phyloP scores from a whole-genome alignment of 2,888 invertebrate species.

The Herminia tarsipennalis region DNA sequence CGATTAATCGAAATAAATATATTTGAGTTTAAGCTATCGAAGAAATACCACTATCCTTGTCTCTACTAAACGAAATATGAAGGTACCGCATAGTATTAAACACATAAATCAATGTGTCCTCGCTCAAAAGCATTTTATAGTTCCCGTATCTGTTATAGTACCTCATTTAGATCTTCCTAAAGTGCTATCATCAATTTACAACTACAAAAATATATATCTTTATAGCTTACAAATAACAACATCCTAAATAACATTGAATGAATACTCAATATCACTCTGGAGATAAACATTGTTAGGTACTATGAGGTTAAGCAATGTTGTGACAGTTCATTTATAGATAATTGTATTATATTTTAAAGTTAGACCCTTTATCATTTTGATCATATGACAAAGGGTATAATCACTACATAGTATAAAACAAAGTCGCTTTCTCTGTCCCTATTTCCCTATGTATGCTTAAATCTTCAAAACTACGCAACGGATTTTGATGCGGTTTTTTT shows the following conservation, averaged over 20 bases:
- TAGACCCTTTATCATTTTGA: too few relatives aligned
- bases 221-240: constrained; percentile 33
- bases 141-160: constrained; percentile 13
- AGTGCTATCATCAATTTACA: constrained; percentile 18
- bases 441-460: too few relatives aligned
- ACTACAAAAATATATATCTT: constrained; percentile 18
- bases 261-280: constrained; percentile 25
- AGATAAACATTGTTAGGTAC: too few relatives aligned
- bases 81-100: constrained; percentile 18
- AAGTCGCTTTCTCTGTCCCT: too few relatives aligned
- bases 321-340: too few relatives aligned
- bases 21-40: too few relatives aligned
- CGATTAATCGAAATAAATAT: constrained; percentile 27
- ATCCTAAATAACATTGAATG: constrained; percentile 28
- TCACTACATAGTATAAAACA: too few relatives aligned
- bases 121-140: constrained; percentile 26
- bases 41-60: constrained; percentile 17
- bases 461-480: too few relatives aligned
- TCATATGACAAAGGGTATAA: too few relatives aligned
- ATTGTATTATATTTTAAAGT: too few relatives aligned
- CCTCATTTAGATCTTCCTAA: constrained; percentile 22
- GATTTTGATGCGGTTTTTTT: too few relatives aligned
- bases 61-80: constrained; percentile 16
- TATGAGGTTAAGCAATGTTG: too few relatives aligned
- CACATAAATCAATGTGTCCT: constrained; percentile 27